These are phyloP conservation scores for Scaptomyza cyrtandrae DNA, from an alignment of 2,888 invertebrate species.

Conservation along the genomic window DNA sequence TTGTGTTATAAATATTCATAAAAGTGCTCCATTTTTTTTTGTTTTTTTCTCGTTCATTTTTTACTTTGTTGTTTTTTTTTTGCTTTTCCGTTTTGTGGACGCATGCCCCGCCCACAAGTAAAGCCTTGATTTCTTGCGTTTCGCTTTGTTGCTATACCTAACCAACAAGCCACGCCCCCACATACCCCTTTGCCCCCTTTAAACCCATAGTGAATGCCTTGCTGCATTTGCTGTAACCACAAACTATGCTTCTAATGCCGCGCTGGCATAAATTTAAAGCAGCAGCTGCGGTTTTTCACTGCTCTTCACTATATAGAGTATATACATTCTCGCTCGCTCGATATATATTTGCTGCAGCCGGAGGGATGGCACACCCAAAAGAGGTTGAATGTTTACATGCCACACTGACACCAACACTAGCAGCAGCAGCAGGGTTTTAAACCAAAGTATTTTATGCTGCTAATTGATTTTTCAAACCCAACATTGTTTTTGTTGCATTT, in stretches of 20 bases:
- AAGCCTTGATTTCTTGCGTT: conserved; percentile 76
- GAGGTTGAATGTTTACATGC: conserved; percentile 42
- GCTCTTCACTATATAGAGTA: conserved; percentile 5
- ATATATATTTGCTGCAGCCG: conserved; percentile 46
- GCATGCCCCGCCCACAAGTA: conserved; percentile 52
- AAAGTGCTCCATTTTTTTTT: conserved; percentile 51
- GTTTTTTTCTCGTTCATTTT: conserved; percentile 20
- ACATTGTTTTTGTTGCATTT: conserved; percentile 33
- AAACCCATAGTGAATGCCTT: conserved; percentile 21
- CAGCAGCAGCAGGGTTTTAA: no score
- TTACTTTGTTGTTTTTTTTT: not conserved
- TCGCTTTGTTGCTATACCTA: conserved; percentile 53
- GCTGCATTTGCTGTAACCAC: conserved; percentile 57
- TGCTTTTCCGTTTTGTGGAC: conserved; percentile 27
- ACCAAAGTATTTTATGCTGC: conserved; percentile 71
- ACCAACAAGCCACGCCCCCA: conserved; percentile 58
- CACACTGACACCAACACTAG: conserved; percentile 42
- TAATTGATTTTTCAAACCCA: conserved; percentile 74
- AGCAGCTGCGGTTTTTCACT: conserved; percentile 76
- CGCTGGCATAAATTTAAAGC: conserved; percentile 77
- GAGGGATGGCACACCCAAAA: not conserved
- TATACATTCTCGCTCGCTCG: conserved; percentile 15
- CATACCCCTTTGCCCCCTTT: not conserved
- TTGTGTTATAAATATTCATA: conserved; percentile 80
- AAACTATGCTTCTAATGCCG: conserved; percentile 77